Evolutionary conservation across 2,797 vertebrate genomes (phyloP), one percentile per base, ranked within the genome.

Genomic region (Anas flavirostris): DNA sequence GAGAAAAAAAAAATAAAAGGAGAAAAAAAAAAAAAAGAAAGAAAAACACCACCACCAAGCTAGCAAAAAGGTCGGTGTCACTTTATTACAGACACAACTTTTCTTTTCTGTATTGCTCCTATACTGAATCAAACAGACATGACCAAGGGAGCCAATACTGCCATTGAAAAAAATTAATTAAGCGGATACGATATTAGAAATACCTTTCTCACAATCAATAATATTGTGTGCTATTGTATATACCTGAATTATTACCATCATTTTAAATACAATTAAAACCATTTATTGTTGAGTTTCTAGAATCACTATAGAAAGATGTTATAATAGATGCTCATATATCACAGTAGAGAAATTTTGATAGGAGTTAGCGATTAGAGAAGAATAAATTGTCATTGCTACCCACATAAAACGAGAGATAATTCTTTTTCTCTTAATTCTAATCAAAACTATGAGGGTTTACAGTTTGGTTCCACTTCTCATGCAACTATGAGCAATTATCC

Each of bases 191-290:
- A 3, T 56, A 43, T 31, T 4, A 62, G 63, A 70, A 44, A 33
- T 3, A 48, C 14, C 60, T 74, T 59, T 18, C 41, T n/a, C 25
- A 21, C 77, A 28, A 35, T 81, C 70, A 52, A 1, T 75, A 39
- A 23, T 21, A 22, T 3, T 2, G 2, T 23, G 11, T 16, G 4
- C 22, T 29, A 23, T 22, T 52, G 55, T 6, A 9, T n/a, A 10
- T 9, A n/a, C 44, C 69, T 80, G 73, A 89, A 46, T 91, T 83
- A 90, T 86, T 41, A 0, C 62, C 41, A 31, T 64, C 10, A 68
- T 93, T 94, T 81, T 26, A 69, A 81, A 68, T 73, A 50, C 93
- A 92, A 81, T 93, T 92, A 93, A 92, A 90, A 9, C 79, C 90
- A 83, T 94, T 93, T 60, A 22, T 86, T 90, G 85, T 8, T 48